phyloP scores from a whole-genome alignment of 2,113 vertebrate species.

The Toxostoma redivivum region DNA sequence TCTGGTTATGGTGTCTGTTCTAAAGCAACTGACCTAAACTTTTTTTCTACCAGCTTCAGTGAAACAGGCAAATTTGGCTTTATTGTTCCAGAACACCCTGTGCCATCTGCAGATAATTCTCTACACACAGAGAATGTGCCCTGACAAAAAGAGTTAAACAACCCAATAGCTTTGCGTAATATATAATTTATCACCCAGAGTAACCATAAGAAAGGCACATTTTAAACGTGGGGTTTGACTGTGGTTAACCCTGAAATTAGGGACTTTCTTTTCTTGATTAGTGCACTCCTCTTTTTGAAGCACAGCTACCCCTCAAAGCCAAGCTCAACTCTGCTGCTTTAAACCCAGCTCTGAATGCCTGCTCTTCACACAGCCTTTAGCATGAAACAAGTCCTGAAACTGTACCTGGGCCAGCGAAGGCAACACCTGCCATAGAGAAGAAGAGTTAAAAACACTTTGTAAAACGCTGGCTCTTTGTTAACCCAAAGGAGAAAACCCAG shows the following conservation, averaged over 20 bases:
- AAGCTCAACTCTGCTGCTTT: not conserved
- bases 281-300: not conserved
- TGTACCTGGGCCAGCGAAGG: not conserved
- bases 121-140: accelerated
- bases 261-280: not conserved
- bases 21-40: not conserved
- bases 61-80: not conserved
- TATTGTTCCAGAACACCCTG: not conserved
- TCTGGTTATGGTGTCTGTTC: not conserved
- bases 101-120: not conserved
- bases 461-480: not conserved
- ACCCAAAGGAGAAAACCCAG: not conserved
- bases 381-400: not conserved
- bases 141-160: not conserved
- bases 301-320: not conserved
- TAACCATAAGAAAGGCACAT: not conserved
- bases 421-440: not conserved
- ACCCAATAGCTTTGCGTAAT: not conserved
- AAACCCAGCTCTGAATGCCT: not conserved
- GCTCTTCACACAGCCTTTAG: not conserved
- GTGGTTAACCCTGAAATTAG: not conserved
- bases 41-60: not conserved
- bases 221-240: not conserved
- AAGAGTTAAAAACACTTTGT: not conserved
- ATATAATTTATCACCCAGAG: not conserved